Conservation (phyloP, 2,113 vertebrate species). For the Pampusana beccarii region DNA sequence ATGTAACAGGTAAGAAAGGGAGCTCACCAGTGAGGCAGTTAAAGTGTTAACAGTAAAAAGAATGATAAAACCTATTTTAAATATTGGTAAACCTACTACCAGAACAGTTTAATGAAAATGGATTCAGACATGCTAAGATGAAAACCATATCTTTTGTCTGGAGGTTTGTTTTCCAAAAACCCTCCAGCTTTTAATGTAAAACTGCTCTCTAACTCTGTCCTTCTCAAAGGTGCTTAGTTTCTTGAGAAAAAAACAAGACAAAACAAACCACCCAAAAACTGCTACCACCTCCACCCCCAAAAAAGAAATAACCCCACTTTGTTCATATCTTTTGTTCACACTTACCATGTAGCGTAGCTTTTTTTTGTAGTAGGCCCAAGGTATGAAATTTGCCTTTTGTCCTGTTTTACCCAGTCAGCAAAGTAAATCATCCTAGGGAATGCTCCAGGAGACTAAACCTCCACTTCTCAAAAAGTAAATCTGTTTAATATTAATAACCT, state of each 20-base stretch:
- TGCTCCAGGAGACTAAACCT: background rate
- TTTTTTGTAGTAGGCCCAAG: background rate
- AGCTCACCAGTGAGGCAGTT: background rate
- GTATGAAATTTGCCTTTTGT: constrained; percentile 29
- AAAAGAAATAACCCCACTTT: background rate
- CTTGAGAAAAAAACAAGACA: background rate
- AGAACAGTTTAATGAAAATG: background rate
- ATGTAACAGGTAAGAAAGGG: background rate
- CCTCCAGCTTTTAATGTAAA: background rate
- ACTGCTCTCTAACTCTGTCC: background rate
- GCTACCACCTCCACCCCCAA: no score
- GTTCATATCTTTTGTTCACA: background rate
- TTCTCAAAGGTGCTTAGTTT: background rate
- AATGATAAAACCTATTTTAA: background rate
- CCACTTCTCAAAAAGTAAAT: background rate
- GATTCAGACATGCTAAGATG: background rate
- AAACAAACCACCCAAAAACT: no score
- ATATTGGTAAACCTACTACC: background rate
- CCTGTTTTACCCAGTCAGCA: background rate
- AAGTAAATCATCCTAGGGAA: background rate
- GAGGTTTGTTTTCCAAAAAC: background rate
- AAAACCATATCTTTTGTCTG: background rate
- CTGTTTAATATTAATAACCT: background rate
- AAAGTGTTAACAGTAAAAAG: background rate
- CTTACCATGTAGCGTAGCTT: background rate